These are phyloP conservation scores for Dusona sp. DNA, from an alignment of 2,888 invertebrate genomes.

Conservation along the genomic window DNA sequence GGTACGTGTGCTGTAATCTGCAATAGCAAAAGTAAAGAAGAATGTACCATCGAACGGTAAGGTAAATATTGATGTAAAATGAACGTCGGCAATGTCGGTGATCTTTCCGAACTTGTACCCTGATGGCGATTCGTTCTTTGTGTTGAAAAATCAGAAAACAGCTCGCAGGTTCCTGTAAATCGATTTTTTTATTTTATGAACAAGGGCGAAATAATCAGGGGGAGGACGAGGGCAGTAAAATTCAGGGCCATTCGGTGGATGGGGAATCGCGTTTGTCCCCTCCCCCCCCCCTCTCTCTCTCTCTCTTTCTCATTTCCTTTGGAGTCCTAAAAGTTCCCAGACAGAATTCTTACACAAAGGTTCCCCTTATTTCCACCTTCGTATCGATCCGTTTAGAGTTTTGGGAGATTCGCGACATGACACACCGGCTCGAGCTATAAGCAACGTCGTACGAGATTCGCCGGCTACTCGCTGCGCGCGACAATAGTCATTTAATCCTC, in stretches of 20 bases:
- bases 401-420: background rate
- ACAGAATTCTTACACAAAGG: conserved; percentile 17
- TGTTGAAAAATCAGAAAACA: conserved; percentile 12
- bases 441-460: conserved; percentile 27
- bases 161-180: background rate
- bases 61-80: background rate
- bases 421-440: background rate
- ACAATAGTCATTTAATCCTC: conserved; percentile 29
- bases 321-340: conserved; percentile 23
- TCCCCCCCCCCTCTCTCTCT: background rate
- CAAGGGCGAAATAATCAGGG: background rate
- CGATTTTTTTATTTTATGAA: background rate
- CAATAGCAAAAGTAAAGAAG: background rate
- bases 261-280: conserved; percentile 34
- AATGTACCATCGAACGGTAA: conserved; percentile 22
- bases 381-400: conserved; percentile 53
- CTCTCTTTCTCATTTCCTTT: background rate
- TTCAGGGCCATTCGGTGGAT: conserved; percentile 48
- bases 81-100: conserved; percentile 38
- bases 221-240: background rate
- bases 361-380: conserved; percentile 21
- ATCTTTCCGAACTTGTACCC: background rate
- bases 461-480: conserved; percentile 31
- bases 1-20: background rate
- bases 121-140: background rate